Base-by-base conservation (phyloP, 2,113 vertebrate species). In the Ammodytes dubius region DNA sequence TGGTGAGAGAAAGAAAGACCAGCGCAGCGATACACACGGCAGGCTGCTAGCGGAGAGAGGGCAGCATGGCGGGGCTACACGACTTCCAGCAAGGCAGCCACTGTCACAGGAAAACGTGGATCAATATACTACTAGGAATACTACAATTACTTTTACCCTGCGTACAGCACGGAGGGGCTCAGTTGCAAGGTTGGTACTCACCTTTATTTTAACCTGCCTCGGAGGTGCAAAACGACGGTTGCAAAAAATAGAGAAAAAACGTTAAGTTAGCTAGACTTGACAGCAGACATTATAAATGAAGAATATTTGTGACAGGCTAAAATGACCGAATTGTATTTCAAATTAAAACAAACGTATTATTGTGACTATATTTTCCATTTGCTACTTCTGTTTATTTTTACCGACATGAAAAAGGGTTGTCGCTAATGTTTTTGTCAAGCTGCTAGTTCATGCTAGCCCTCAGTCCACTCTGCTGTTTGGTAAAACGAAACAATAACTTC, bases 31-130 rank as follows among this genome's bases (percentile, higher is more conserved):
- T 81, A 89, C 87, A 85, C 86, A 89, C 60, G 85, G 90, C 63
- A 83, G 83, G 90, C 85, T 90, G 86, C 91, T 90, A 91, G 88
- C 84, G 82, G 92, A 89, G 85, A 91, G 85, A 91, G 84, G 91
- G 91, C 95, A 96, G 96, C 95, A 98, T 98, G 97, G 97, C 97
- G 96, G 96, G 96, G 95, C 95, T 93, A 93, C 95, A 95, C 88
- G 95, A 95, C 94, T 95, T 96, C 94, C 95, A 94, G 83, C 94
- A 94, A 81, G 91, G 95, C 95, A 92, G 95, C 94, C 93, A 90
- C 91, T 93, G 96, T 92, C 96, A 96, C 92, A 95, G 95, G 70
- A 96, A 96, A 90, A 96, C 96, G 74, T 96, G 97, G 93, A 95
- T 97, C 91, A 96, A 97, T 87, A 93, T 98, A 75, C 88, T 98